phyloP scores from a whole-genome alignment of 2,797 vertebrate genomes.

The Discoglossus pictus region DNA sequence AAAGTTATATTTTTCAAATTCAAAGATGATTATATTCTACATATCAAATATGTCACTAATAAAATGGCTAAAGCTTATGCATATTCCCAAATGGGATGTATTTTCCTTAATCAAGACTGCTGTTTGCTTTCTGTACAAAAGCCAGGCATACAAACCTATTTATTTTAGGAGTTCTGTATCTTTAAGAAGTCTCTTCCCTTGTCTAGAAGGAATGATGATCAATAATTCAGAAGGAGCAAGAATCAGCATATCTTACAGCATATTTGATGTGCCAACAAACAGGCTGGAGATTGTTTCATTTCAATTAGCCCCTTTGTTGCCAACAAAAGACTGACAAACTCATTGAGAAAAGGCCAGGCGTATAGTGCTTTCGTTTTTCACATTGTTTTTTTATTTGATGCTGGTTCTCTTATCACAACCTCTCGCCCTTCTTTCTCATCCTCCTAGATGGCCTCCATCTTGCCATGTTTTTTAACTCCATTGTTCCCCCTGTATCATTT shows the following conservation, averaged over 20 bases:
- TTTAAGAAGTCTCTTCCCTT: constrained; percentile 59
- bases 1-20: too few species aligned
- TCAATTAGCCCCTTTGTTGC: constrained; percentile 91
- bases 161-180: neutral
- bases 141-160: constrained; percentile 24
- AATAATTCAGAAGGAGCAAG: constrained; percentile 88
- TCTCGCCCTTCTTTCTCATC: constrained; percentile 50
- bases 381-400: constrained; percentile 67
- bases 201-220: constrained; percentile 70
- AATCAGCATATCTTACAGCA: constrained; percentile 87
- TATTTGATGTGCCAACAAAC: constrained; percentile 87
- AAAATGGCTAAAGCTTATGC: constrained; percentile 29
- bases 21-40: constrained; percentile 36
- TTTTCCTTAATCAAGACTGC: constrained; percentile 47
- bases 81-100: constrained; percentile 33
- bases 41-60: constrained; percentile 37
- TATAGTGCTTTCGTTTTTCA: constrained; percentile 73
- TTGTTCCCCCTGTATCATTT: constrained; percentile 72
- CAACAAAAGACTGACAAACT: constrained; percentile 85
- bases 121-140: constrained; percentile 41
- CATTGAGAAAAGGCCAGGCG: constrained; percentile 72
- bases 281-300: constrained; percentile 80
- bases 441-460: constrained; percentile 53
- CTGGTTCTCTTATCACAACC: constrained; percentile 55
- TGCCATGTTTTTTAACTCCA: constrained; percentile 57